phyloP scores from a whole-genome alignment of 2,797 vertebrate species.

The Gymnocypris eckloni region DNA sequence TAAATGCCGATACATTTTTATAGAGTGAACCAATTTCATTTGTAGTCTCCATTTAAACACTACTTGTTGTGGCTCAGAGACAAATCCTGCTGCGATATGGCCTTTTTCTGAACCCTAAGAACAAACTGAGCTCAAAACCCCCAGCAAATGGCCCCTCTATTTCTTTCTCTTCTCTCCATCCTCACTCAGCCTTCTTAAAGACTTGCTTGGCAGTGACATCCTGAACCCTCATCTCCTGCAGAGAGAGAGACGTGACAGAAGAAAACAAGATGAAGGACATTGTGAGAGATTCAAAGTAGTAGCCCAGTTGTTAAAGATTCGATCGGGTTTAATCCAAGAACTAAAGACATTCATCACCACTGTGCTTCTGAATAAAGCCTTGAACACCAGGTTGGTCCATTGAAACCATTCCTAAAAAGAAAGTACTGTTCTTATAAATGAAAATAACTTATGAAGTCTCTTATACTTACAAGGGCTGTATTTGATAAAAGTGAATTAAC shows the following conservation, averaged over 20 bases:
- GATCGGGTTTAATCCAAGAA: neutral
- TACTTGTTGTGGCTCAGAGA: neutral
- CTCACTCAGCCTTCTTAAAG: slow-evolving; percentile 87
- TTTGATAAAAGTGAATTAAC: neutral
- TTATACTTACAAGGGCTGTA: neutral
- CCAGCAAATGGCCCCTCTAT: neutral
- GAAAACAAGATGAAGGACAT: neutral
- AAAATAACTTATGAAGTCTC: neutral
- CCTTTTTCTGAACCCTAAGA: slow-evolving; percentile 28
- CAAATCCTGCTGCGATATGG: neutral
- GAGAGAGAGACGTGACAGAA: slow-evolving; percentile 24
- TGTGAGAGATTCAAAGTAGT: neutral
- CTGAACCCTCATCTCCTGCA: slow-evolving; percentile 87
- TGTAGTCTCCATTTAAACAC: slow-evolving; percentile 5
- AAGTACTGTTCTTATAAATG: neutral
- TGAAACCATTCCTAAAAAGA: neutral
- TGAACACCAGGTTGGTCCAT: neutral
- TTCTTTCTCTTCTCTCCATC: slow-evolving; percentile 5
- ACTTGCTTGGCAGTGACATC: slow-evolving; percentile 86
- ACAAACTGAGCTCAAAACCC: neutral
- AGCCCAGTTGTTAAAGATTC: neutral
- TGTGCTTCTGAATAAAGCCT: neutral
- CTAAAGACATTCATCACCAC: neutral
- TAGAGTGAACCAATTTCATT: neutral
- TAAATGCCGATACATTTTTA: slow-evolving; percentile 6